Conservation (phyloP, 1,140 invertebrate genomes). For the Choristoneura fumiferana region DNA sequence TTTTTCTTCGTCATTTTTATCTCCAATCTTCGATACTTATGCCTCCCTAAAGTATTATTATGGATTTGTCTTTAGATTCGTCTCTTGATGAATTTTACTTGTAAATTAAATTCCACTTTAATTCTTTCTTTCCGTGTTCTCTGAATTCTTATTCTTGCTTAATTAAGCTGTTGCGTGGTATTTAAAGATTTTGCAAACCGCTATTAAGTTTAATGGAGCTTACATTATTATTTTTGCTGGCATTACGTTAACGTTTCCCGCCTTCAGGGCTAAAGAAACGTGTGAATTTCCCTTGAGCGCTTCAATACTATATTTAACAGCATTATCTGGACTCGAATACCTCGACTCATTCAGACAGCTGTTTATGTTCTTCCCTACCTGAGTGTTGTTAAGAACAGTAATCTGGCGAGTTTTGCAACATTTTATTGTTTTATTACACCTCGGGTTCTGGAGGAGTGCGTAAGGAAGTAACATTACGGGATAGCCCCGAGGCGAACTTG, state of each 20-base stretch:
- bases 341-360: slow-evolving; percentile 23
- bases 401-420: slow-evolving; percentile 38
- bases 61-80: neutral
- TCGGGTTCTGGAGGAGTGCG: slow-evolving; percentile 25
- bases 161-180: slow-evolving; percentile 3
- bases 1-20: slow-evolving; percentile 21
- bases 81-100: neutral
- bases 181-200: slow-evolving; percentile 11
- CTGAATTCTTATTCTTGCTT: neutral
- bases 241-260: slow-evolving; percentile 11
- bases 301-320: slow-evolving; percentile 30
- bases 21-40: slow-evolving; percentile 14
- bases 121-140: neutral
- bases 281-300: slow-evolving; percentile 21
- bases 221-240: slow-evolving; percentile 7
- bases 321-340: slow-evolving; percentile 27
- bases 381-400: slow-evolving; percentile 28
- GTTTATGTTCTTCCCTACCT: slow-evolving; percentile 24
- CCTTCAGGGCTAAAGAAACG: slow-evolving; percentile 19
- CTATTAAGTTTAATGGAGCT: slow-evolving; percentile 3
- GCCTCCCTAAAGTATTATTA: slow-evolving; percentile 10
- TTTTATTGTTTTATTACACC: slow-evolving; percentile 43
- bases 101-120: slow-evolving; percentile 22
- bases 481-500: slow-evolving; percentile 34
- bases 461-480: slow-evolving; percentile 39